A percentile compares a stretch with the other conserved stretches of the same genome.
phyloP scores from a whole-genome alignment of 1,140 invertebrate genomes.

The Lutraria rhynchaena region DNA sequence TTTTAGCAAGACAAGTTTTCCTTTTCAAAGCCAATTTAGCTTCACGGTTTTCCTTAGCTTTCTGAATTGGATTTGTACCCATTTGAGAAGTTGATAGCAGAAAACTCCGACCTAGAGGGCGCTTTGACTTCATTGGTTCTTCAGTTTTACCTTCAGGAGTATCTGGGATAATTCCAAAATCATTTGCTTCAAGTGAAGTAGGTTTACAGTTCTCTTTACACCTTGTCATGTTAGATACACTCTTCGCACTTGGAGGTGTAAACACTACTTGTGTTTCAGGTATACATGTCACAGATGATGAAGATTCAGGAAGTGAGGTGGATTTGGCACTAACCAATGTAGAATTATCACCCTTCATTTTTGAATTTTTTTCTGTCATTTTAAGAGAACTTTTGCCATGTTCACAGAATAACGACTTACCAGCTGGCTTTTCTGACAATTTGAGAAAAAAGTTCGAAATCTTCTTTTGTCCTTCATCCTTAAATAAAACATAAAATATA shows the following conservation, averaged over 20 bases:
- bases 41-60: constrained; percentile 48
- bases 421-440: not conserved
- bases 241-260: constrained; percentile 19
- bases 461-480: constrained; percentile 19
- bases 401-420: constrained; percentile 22
- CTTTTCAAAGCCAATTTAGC: constrained; percentile 45
- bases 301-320: no score
- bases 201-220: no score
- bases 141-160: constrained; percentile 38
- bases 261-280: constrained; percentile 47
- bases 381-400: constrained; percentile 25
- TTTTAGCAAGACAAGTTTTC: constrained; percentile 28
- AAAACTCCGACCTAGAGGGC: constrained; percentile 49
- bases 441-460: constrained; percentile 22
- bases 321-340: no score
- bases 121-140: constrained; percentile 19
- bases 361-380: no score
- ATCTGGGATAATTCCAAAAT: constrained; percentile 46
- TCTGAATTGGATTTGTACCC: constrained; percentile 47
- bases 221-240: not conserved
- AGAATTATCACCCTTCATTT: no score
- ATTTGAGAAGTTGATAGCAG: constrained; percentile 31
- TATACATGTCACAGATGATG: constrained; percentile 14
- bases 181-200: not conserved
- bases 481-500: no score